phyloP scores from a whole-genome alignment of 2,113 vertebrate species.

The Sorex fumeus region DNA sequence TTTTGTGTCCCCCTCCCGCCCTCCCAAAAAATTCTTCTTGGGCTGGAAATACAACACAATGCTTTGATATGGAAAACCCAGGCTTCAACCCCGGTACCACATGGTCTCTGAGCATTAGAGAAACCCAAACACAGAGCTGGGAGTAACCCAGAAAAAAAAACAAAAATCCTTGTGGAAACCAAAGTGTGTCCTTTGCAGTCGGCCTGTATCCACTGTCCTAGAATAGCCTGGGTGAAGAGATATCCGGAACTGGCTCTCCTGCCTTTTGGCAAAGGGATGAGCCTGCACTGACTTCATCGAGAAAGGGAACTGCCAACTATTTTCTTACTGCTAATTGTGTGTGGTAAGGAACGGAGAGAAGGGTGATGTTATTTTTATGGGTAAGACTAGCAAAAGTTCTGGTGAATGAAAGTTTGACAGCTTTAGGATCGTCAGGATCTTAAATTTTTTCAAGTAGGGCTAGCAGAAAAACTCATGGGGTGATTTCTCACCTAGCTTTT shows the following conservation, averaged over 20 bases:
- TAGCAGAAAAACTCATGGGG: background rate
- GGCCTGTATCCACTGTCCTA: slow-evolving; percentile 12
- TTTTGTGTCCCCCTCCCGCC: too few species aligned
- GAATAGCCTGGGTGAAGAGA: background rate
- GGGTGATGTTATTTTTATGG: slow-evolving; percentile 63
- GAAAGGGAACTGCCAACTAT: background rate
- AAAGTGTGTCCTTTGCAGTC: slow-evolving; percentile 35
- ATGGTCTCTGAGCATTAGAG: too few species aligned
- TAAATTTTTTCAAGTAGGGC: slow-evolving; percentile 43
- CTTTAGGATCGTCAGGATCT: background rate
- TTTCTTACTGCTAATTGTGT: slow-evolving; percentile 63
- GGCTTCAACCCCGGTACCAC: too few species aligned
- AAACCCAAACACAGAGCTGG: too few species aligned
- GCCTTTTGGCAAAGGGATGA: slow-evolving; percentile 64
- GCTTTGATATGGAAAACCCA: too few species aligned
- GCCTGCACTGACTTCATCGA: slow-evolving; percentile 58
- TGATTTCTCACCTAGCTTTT: slow-evolving; percentile 44
- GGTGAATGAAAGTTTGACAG: slow-evolving; percentile 60
- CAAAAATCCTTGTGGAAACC: background rate
- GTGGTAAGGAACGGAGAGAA: slow-evolving; percentile 52
- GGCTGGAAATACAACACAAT: too few species aligned
- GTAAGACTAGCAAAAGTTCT: slow-evolving; percentile 33
- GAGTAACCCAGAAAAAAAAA: too few species aligned
- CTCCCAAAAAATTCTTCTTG: too few species aligned
- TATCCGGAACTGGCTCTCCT: slow-evolving; percentile 33